phyloP scores from a whole-genome alignment of 2,797 vertebrate genomes.

The Tachyglossus aculeatus region DNA sequence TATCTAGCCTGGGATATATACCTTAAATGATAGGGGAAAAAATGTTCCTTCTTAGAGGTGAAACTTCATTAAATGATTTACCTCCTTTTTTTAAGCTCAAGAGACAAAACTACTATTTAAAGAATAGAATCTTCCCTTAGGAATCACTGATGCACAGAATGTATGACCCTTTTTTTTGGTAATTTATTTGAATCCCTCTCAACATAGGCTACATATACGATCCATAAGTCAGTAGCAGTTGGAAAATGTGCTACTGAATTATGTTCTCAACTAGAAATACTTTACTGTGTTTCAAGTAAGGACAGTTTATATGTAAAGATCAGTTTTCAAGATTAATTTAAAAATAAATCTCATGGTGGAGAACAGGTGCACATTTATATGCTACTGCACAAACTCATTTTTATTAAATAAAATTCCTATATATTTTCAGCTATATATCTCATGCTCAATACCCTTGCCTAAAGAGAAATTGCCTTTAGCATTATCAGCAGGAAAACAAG shows the following conservation, averaged over 20 bases:
- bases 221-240: background rate
- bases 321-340: background rate
- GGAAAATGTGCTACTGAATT: background rate
- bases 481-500: background rate
- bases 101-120: background rate
- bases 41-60: background rate
- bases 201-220: background rate
- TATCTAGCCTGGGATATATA: too few relatives aligned
- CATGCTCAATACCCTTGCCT: background rate
- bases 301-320: background rate
- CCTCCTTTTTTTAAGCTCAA: background rate
- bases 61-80: background rate
- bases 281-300: background rate
- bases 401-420: background rate
- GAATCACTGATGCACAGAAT: background rate
- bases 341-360: background rate
- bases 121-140: background rate
- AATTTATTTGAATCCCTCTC: background rate
- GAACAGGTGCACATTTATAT: background rate
- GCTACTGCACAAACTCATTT: background rate
- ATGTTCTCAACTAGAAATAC: background rate
- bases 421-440: background rate
- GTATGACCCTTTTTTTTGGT: background rate
- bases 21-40: too few relatives aligned
- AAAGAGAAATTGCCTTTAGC: background rate